phyloP scores from a whole-genome alignment of 2,113 vertebrate species.

The Oreocharis arfaki region DNA sequence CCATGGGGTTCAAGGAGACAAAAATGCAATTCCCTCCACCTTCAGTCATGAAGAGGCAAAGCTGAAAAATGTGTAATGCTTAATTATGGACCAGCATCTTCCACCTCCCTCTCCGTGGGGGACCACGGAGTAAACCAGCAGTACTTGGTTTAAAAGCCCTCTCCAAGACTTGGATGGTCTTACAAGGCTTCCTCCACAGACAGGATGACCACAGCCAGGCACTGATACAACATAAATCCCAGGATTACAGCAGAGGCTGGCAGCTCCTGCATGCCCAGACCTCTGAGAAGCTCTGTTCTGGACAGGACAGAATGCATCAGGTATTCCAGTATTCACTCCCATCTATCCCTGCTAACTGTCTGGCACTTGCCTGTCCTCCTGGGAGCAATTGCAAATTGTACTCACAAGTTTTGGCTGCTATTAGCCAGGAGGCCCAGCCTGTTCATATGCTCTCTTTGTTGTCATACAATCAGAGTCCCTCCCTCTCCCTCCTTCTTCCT shows the following conservation, averaged over 20 bases:
- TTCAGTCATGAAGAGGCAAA: neutral
- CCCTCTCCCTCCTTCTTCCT: conserved; percentile 24
- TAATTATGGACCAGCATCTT: neutral
- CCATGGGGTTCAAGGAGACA: neutral
- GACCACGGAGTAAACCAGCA: no score
- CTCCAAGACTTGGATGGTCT: neutral
- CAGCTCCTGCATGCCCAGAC: neutral
- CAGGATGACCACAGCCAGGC: neutral
- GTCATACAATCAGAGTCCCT: neutral
- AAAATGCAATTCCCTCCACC: neutral
- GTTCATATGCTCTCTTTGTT: neutral
- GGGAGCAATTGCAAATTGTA: neutral
- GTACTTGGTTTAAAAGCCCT: neutral
- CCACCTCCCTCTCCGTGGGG: neutral
- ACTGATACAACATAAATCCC: neutral
- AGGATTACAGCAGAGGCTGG: neutral
- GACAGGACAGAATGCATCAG: neutral
- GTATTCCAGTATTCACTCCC: neutral
- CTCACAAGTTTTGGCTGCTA: neutral
- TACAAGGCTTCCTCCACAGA: neutral
- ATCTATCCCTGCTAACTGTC: neutral
- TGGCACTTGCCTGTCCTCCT: neutral
- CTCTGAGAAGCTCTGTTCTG: neutral
- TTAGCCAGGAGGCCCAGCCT: neutral
- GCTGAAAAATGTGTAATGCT: neutral